These are phyloP conservation scores for Aptenodytes patagonicus DNA, from an alignment of 2,113 vertebrate species.

Conservation along the genomic window DNA sequence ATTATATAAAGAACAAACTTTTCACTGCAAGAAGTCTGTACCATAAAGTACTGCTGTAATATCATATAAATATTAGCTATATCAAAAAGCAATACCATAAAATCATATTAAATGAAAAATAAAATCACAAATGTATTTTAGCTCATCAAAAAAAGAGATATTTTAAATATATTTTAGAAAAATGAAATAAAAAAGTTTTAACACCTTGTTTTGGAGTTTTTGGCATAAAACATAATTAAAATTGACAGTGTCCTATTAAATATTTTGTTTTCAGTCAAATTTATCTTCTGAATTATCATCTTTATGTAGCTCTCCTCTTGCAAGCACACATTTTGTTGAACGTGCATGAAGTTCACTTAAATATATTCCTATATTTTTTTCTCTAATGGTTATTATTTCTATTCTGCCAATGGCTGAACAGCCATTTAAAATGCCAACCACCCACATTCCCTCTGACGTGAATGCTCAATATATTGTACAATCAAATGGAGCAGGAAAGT, in stretches of 20 bases:
- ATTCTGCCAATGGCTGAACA: neutral
- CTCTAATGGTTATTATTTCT: neutral
- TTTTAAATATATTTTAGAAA: neutral
- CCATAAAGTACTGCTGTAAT: neutral
- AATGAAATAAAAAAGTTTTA: neutral
- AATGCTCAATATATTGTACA: neutral
- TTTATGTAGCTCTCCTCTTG: neutral
- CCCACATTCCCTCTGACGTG: neutral
- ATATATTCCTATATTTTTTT: neutral
- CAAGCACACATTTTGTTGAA: neutral
- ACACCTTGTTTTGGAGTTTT: neutral
- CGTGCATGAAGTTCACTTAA: neutral
- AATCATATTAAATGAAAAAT: neutral
- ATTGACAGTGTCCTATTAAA: neutral
- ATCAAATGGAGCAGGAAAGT: neutral
- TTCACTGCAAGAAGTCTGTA: neutral
- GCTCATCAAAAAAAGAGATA: neutral
- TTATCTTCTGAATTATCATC: neutral
- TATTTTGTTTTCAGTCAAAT: neutral
- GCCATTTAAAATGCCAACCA: neutral
- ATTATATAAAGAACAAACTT: neutral
- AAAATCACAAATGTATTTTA: neutral
- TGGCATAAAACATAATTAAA: neutral
- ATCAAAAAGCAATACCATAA: neutral
- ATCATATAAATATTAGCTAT: neutral